Base-by-base conservation (phyloP, 1,140 invertebrate genomes). In the Lethrus apterus region DNA sequence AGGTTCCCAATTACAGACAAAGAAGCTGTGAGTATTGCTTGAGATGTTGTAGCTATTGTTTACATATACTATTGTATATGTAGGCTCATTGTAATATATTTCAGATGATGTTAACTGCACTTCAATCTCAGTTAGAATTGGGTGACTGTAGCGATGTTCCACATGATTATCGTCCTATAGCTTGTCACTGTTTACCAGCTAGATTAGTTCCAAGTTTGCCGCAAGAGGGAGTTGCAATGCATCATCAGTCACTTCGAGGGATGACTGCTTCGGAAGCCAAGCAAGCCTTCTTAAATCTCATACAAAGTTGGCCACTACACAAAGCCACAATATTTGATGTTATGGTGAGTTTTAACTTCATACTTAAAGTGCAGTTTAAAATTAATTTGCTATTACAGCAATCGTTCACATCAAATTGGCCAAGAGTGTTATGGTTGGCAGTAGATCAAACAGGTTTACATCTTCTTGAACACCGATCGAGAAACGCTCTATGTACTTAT, bases 391-490 rank as follows among this genome's bases (percentile, higher is more conserved):
- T 56, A 60, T 29, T 67, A n/a, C n/a, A 89, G 83, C 92, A 96
- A 84, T 92, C 89, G 11, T 95, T 95, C 63, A 95, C 92, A 2
- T 93, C 90, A 8, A 93, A 92, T 64, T 94, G 93, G 88, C 93
- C 93, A 46, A 70, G 86, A 48, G 77, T 86, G 14, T 68, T 97
- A 3, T 93, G 93, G 89, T 68, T 97, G 33, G 91, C 90, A 8
- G 85, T 96, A 3, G 89, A 94, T 70, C 90, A 95, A 66, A 78
- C 77, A 56, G 93, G 93, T n/a, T 76, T 98, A 41, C 91, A 95
- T 63, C 69, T 98, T 32, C 70, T 96, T 44, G 87, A 94, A 59
- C 83, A 89, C 60, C 81, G 89, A 42, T 85, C 89, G 3, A 79
- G 90, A 44, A 86, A 92, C 62, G 81, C 89, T 19, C 73, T 94